Percentiles rank a stretch among this genome's conserved stretches.
phyloP scores from a whole-genome alignment of 2,113 vertebrate genomes.

The Neofelis nebulosa region DNA sequence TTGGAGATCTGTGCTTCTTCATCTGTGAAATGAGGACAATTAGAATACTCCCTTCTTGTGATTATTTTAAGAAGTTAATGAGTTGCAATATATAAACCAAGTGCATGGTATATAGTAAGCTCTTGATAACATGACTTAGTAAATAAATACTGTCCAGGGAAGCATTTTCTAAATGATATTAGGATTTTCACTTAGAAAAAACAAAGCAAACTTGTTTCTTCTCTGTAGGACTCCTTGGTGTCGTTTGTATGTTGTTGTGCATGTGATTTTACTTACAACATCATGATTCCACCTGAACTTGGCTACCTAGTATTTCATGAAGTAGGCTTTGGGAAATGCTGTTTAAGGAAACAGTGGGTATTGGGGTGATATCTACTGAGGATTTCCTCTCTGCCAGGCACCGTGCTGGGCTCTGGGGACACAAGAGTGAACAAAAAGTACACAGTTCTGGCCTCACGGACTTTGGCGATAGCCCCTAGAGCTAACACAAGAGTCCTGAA shows the following conservation, averaged over 20 bases:
- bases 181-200: not conserved
- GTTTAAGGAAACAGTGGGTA: not conserved
- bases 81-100: not conserved
- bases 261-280: not conserved
- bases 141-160: not conserved
- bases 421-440: not conserved
- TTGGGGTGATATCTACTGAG: not conserved
- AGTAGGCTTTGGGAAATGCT: not conserved
- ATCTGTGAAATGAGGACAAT: not conserved
- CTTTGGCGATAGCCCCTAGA: not conserved
- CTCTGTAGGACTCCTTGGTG: not conserved
- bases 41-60: not conserved
- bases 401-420: not conserved
- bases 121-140: not conserved
- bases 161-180: not conserved
- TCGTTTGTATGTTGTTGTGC: not conserved
- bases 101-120: not conserved
- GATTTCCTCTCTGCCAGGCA: not conserved
- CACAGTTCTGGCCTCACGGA: not conserved
- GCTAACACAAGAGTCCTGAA: not conserved
- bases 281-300: not conserved
- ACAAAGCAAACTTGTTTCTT: not conserved
- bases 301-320: not conserved
- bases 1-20: not conserved
- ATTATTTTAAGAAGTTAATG: not conserved